These are phyloP conservation scores for Ardeotis arabs DNA, from an alignment of 2,113 vertebrate species.

Conservation along the genomic window DNA sequence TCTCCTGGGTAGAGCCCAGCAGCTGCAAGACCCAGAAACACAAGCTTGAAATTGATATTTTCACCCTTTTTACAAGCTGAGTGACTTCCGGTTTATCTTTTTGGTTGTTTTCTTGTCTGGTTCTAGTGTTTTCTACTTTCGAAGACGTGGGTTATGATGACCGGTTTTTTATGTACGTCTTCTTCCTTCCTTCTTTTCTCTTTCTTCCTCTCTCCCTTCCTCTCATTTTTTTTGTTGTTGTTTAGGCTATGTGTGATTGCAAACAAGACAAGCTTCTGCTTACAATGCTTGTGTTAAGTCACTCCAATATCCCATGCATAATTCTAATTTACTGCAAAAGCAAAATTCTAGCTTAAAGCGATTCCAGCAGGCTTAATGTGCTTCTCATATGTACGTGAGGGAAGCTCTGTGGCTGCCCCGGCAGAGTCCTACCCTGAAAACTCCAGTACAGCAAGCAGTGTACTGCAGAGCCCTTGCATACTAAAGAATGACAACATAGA, in stretches of 20 bases:
- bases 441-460: neutral
- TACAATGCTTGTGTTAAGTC: neutral
- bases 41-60: neutral
- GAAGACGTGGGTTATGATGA: neutral
- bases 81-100: neutral
- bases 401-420: neutral
- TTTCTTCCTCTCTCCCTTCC: neutral
- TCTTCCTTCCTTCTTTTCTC: neutral
- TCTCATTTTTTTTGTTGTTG: neutral
- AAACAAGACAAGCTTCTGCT: neutral
- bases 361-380: neutral
- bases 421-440: neutral
- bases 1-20: neutral
- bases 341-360: neutral
- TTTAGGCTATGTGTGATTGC: neutral
- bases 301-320: neutral
- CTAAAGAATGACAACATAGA: fast-evolving
- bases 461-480: neutral
- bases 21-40: neutral
- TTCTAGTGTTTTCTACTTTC: neutral
- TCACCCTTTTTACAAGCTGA: neutral
- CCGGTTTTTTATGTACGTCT: neutral
- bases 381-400: fast-evolving
- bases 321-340: neutral
- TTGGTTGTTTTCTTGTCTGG: neutral